phyloP scores from a whole-genome alignment of 2,113 vertebrate genomes.

The Chelonoidis abingdonii region DNA sequence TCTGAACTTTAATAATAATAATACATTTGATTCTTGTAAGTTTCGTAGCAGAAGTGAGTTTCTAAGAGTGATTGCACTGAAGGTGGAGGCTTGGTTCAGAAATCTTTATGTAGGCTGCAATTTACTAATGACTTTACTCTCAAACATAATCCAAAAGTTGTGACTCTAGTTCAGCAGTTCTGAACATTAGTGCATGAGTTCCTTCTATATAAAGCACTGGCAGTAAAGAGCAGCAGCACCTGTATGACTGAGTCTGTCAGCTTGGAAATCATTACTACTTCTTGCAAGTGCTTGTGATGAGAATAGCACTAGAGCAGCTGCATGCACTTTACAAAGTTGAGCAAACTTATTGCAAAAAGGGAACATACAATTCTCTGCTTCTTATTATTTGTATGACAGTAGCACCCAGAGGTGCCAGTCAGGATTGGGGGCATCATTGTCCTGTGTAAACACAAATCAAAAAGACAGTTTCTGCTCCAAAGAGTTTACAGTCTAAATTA shows the following conservation, averaged over 20 bases:
- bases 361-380: background rate
- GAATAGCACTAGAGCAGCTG: background rate
- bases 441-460: rapidly evolving
- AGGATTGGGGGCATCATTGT: background rate
- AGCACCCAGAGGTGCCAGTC: background rate
- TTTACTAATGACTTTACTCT: background rate
- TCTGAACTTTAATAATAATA: too few relatives aligned
- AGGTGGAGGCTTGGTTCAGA: too few relatives aligned
- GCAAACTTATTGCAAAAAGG: background rate
- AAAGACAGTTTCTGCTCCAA: background rate
- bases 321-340: background rate
- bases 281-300: background rate
- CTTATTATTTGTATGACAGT: background rate
- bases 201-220: background rate
- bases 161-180: background rate
- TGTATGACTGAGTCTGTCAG: background rate
- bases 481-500: rapidly evolving
- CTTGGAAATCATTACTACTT: background rate
- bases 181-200: background rate
- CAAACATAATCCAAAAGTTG: background rate
- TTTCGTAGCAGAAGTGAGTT: too few relatives aligned
- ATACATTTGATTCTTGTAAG: too few relatives aligned
- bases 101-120: too few relatives aligned
- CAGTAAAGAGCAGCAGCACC: background rate
- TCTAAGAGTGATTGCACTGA: too few relatives aligned